Evolutionary conservation across 2,888 invertebrate genomes (phyloP), one percentile per base, ranked within the genome.

Genomic region (Lasioglossum leucozonium): DNA sequence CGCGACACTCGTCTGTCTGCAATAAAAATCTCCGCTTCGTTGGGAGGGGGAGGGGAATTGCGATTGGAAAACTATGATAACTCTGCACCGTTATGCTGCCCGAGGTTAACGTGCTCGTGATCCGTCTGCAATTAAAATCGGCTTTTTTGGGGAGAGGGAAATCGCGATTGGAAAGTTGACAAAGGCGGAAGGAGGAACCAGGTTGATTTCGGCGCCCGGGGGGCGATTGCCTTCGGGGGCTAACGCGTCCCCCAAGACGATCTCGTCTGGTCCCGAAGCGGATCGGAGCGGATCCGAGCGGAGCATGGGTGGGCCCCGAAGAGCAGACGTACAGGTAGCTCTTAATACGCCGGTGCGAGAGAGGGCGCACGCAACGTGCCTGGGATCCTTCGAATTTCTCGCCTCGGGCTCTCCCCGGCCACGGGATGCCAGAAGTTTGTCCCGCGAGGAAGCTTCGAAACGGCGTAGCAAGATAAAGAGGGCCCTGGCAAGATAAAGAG

Each of bases 261-360:
- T 88, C 86, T 86, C 78, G 81, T 80, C 18, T 65, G 65, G 34
- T 65, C 34, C 18, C 65, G 65, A 26, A 58, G 58, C 58, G 58
- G 58, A n/a, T 16, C 58, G 58, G 58, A 26, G 58, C 16, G 26
- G 58, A 58, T 58, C 26, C 26, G 58, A 30, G 58, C 58, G 26
- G 82, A 84, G 82, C 88, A 90, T 89, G 91, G 90, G 91, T 89
- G 89, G 90, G 90, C 89, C 82, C 65, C 72, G 77, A 87, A 84
- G 83, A 90, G 89, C 22, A 67, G 86, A 85, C 82, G 82, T 89
- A 91, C 51, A 51, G 91, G 87, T 83, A 90, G 89, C 84, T 89
- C 91, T 86, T 90, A 88, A 90, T 90, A 89, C 85, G 81, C 76
- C 30, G 65, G 30, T 65, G 65, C 30, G 82, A 58, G 78, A 78